Evolutionary conservation across 2,888 invertebrate species (phyloP).

Genomic region (Rosalia funebris): DNA sequence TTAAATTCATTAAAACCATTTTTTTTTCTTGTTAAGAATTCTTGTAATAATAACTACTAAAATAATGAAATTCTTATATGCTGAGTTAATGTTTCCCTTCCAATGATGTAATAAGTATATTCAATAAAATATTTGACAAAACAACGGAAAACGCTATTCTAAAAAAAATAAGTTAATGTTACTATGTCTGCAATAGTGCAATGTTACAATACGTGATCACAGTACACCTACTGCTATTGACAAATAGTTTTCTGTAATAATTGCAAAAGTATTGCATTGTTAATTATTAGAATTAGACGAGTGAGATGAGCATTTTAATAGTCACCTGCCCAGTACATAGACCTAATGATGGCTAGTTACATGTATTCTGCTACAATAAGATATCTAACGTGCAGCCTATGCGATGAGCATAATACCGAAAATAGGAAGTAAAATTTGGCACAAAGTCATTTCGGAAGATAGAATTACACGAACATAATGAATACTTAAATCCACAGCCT

Average conservation of each 20-base stretch:
- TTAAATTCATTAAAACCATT: too few relatives aligned
- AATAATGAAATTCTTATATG: too few relatives aligned
- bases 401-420: constrained; percentile 35
- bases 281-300: constrained; percentile 44
- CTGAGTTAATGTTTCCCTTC: too few relatives aligned
- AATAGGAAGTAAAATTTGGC: constrained; percentile 47
- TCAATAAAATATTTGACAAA: constrained; percentile 8
- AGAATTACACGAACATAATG: constrained; percentile 46
- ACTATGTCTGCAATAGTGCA: constrained; percentile 52
- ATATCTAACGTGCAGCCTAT: constrained; percentile 36
- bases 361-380: not conserved
- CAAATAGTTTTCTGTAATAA: constrained; percentile 41
- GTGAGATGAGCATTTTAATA: constrained; percentile 56
- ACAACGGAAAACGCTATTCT: constrained; percentile 36
- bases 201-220: constrained; percentile 58
- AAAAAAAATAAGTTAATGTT: constrained; percentile 48
- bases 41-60: too few relatives aligned
- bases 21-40: too few relatives aligned
- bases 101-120: not conserved
- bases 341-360: constrained; percentile 16
- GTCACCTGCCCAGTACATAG: constrained; percentile 32
- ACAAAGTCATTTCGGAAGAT: constrained; percentile 46
- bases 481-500: constrained; percentile 56
- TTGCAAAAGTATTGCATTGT: constrained; percentile 48
- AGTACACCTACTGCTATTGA: constrained; percentile 55